Base-by-base conservation (phyloP, 2,888 invertebrate genomes). In the Eustalomyia histrio region DNA sequence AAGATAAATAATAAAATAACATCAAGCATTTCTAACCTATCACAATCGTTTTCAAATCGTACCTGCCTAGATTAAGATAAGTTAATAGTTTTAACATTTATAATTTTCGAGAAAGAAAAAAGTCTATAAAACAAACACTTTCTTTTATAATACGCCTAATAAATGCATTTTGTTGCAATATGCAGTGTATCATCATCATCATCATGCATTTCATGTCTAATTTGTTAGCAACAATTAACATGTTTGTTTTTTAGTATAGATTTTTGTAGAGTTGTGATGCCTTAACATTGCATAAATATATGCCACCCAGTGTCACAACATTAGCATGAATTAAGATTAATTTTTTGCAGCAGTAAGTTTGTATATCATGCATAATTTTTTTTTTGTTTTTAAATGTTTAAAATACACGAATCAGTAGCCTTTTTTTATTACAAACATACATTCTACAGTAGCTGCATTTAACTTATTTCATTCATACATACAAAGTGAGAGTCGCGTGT, bases 251-350 rank as follows among this genome's bases (percentile, higher is more conserved):
- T 61, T 43, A 16, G 74, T 68, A 57, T 68, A 21, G 53, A 39
- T 79, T 68, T 61, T 33, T 16, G 16, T 29, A 29, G n/a, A 47
- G 47, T 55, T 63, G 55, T 52, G 61, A 43, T 72, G 63, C 52
- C 16, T 60, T 35, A 73, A 75, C 61, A 47, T 76, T 53, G 65
- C 71, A 81, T 73, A 83, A 84, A 83, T 82, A 79, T 84, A 84
- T 85, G 83, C 84, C 84, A 84, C 84, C 84, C 84, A 84, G 76
- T 75, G 81, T 74, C 78, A 78, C 78, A 81, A 81, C 57, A 81
- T 81, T 81, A 81, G 74, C 81, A 78, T 81, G 78, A 78, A 81
- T 81, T 78, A 81, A 78, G 74, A 78, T 81, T 69, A 74, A 81
- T 29, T 29, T 29, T 29, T 29, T 29, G 4, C 29, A 21, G 21